phyloP scores from a whole-genome alignment of 2,113 vertebrate genomes.

The Piaya cayana region DNA sequence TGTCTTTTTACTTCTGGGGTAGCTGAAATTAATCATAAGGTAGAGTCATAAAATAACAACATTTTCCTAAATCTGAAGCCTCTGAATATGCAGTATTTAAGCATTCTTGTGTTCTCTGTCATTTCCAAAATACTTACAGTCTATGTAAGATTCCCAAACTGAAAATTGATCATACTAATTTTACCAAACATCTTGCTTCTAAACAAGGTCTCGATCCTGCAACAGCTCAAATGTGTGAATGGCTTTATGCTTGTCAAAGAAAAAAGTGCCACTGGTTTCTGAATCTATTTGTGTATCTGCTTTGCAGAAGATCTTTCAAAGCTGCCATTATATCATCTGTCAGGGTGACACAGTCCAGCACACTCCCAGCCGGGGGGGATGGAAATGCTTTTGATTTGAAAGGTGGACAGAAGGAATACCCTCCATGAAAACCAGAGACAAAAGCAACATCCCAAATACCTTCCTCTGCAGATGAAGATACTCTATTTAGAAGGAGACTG shows the following conservation, averaged over 20 bases:
- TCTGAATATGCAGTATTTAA: constrained; percentile 19
- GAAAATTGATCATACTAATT: neutral
- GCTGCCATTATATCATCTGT: neutral
- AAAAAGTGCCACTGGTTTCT: neutral
- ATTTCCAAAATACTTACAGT: neutral
- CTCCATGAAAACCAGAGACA: neutral
- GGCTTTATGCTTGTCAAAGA: neutral
- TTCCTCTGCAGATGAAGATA: neutral
- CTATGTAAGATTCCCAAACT: neutral
- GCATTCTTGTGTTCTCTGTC: neutral
- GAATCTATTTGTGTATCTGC: neutral
- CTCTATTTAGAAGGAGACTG: neutral
- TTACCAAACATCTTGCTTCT: neutral
- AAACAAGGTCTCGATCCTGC: neutral
- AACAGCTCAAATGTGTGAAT: neutral
- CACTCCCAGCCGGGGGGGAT: neutral
- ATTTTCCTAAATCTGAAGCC: neutral
- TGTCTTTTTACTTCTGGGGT: constrained; percentile 23
- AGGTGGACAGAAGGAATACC: neutral
- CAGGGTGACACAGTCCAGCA: neutral
- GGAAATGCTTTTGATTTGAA: neutral
- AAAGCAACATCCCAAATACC: neutral
- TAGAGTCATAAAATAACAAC: neutral
- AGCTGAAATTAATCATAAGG: constrained; percentile 13
- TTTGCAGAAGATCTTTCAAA: neutral